These are phyloP conservation scores for Pachyrhynchus sulphureomaculatus DNA, from an alignment of 1,140 invertebrate species.

Conservation along the genomic window DNA sequence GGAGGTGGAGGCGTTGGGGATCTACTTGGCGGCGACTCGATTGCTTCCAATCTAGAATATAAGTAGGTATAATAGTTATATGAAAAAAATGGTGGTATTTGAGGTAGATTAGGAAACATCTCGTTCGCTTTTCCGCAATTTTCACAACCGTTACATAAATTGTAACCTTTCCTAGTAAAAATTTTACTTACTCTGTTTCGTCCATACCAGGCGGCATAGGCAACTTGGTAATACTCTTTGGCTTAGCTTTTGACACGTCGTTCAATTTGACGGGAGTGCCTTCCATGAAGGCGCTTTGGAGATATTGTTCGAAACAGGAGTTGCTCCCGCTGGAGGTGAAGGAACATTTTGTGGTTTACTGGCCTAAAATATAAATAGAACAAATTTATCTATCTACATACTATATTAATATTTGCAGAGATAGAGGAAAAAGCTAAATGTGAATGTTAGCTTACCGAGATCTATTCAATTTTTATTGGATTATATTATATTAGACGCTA, in stretches of 20 bases:
- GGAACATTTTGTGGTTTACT: background rate
- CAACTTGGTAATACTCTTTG: constrained; percentile 70
- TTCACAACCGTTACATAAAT: no score
- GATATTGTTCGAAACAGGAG: constrained; percentile 10
- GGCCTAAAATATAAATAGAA: no score
- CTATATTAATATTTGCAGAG: background rate
- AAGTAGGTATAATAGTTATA: no score
- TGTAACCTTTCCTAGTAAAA: no score
- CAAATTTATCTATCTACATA: no score
- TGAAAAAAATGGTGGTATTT: no score
- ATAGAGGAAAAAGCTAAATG: no score
- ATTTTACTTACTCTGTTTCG: constrained; percentile 57
- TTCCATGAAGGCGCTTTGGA: constrained; percentile 1
- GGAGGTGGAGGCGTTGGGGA: constrained; percentile 59
- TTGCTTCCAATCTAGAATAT: constrained; percentile 62
- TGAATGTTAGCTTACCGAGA: no score
- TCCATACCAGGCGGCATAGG: constrained; percentile 84
- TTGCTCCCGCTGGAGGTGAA: background rate
- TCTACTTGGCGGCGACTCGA: constrained; percentile 68
- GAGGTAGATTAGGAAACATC: no score
- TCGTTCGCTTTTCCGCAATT: no score
- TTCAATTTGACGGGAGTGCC: constrained; percentile 2
- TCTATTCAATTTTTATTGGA: no score
- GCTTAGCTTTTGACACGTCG: constrained; percentile 48
- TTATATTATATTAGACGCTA: no score